Evolutionary conservation across 2,113 vertebrate genomes (phyloP), one percentile per base, ranked within the genome.

Genomic region (Ceuthmochares aereus): DNA sequence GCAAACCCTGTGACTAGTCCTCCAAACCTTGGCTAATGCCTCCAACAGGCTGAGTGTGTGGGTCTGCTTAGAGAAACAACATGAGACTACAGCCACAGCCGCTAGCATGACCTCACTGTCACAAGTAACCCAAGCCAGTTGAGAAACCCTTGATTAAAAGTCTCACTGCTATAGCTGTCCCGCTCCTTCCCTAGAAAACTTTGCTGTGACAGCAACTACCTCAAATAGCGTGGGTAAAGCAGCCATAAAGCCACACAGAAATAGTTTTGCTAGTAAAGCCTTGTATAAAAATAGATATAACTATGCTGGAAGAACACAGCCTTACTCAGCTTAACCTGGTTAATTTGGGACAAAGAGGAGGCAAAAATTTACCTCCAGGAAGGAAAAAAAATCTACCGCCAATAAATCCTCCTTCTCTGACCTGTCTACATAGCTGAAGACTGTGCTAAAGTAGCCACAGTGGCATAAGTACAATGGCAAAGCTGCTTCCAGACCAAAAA

Each of bases 201-300:
- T 34, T 59, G 43, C 21, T 83, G 42, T 42, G 75, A 77, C 59
- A 92, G 37, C 47, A 88, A 58, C 72, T 77, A 22, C 83, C 64
- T 51, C 67, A 84, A 93, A 83, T 7, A 74, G 25, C 13, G 37
- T 36, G 76, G 58, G 52, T 37, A 82, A 85, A 66, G 78, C 15
- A 95, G 62, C 52, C 76, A 87, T 30, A 62, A 78, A 93, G 54
- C n/a, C 54, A 79, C 55, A 90, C 70, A 94, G 51, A 90, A 94
- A 94, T 23, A 96, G 45, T 79, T 77, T n/a, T 7, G 19, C 14
- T 56, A 78, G 89, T 58, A 89, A 91, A 87, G 19, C 54, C 66
- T 58, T n/a, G 25, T 37, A 66, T 21, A 82, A 94, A 96, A 94
- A 97, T 73, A 93, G 60, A 70, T 49, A 49, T 14, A 68, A 55